Percentiles rank a stretch among this genome's conserved stretches.
phyloP scores from a whole-genome alignment of 2,797 vertebrate species.

The Mormyrus proboscirostris region DNA sequence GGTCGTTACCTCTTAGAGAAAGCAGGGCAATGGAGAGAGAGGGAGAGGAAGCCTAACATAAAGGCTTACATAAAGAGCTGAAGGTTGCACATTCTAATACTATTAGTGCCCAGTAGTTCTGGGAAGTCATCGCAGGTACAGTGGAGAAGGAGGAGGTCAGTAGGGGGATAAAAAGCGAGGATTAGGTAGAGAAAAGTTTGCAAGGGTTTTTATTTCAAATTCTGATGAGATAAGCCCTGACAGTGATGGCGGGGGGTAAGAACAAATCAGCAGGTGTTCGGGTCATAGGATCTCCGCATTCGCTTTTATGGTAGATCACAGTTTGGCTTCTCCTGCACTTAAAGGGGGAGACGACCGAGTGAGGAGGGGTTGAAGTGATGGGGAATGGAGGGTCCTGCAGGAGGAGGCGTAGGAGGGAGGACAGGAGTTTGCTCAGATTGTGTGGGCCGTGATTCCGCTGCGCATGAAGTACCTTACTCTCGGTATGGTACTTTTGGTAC shows the following conservation, averaged over 20 bases:
- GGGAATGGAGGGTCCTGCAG: neutral
- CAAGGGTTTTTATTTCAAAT: neutral
- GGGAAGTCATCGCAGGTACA: neutral
- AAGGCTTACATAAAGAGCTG: neutral
- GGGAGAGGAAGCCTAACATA: neutral
- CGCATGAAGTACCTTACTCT: too few relatives aligned
- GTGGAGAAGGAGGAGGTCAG: neutral
- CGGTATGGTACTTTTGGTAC: too few relatives aligned
- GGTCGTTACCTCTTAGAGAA: neutral
- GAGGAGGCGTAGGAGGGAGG: neutral
- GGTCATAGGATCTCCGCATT: neutral
- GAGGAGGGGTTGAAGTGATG: neutral
- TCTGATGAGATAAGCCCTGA: neutral
- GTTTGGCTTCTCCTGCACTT: neutral
- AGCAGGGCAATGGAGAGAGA: neutral
- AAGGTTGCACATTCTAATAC: neutral
- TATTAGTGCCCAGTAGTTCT: neutral
- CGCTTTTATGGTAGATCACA: neutral
- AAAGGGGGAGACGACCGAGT: too few relatives aligned
- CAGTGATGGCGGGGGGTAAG: neutral
- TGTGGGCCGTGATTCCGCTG: neutral
- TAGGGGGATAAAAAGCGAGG: too few relatives aligned
- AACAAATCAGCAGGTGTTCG: neutral
- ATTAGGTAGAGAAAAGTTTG: neutral
- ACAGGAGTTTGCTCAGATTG: neutral